Conservation (phyloP, 1,140 invertebrate genomes). For the Ruditapes philippinarum region DNA sequence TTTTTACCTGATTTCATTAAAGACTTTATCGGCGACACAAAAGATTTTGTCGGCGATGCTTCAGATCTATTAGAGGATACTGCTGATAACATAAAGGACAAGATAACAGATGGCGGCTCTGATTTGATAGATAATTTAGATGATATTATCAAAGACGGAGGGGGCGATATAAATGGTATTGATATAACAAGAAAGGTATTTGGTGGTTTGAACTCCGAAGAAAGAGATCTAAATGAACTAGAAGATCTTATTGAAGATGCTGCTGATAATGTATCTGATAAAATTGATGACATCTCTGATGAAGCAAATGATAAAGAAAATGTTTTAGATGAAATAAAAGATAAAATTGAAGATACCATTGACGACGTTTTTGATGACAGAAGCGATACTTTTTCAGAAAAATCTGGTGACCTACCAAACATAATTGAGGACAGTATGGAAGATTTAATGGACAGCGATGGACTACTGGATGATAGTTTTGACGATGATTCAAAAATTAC, state of each 20-base stretch:
- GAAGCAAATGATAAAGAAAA: neutral
- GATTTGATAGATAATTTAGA: neutral
- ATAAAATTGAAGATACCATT: neutral
- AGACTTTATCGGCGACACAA: neutral
- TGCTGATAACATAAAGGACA: neutral
- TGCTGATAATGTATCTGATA: neutral
- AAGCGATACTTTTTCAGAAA: neutral
- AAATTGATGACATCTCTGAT: neutral
- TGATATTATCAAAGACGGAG: neutral
- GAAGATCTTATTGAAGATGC: slow-evolving; percentile 7
- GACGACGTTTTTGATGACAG: neutral
- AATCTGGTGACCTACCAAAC: neutral
- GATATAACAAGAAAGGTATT: slow-evolving; percentile 20
- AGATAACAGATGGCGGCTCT: neutral
- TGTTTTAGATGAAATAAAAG: neutral
- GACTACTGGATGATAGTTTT: neutral
- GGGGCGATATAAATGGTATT: slow-evolving; percentile 20
- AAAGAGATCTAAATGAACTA: neutral
- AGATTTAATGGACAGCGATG: neutral
- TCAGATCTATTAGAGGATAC: neutral
- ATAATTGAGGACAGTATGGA: neutral
- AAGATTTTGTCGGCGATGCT: neutral
- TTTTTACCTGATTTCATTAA: neutral
- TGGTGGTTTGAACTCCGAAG: neutral
- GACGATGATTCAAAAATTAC: too few species aligned